Evolutionary conservation across 2,113 vertebrate genomes (phyloP), one percentile per base, ranked within the genome.

Genomic region (Atractosteus spatula): DNA sequence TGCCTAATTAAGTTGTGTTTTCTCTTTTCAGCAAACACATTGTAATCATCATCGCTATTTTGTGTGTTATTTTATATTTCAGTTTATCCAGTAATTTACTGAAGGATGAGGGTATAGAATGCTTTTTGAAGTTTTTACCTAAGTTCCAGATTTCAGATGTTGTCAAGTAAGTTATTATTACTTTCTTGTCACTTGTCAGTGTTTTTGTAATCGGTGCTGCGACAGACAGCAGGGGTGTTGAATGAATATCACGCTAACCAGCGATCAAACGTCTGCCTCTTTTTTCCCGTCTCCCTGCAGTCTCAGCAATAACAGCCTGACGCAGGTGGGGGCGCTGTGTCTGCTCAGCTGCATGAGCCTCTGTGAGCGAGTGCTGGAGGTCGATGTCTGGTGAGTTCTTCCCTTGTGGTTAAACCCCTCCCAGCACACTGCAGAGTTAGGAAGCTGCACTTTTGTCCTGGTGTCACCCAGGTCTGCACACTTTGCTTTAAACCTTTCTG

Each of bases 361-460:
- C 47, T 96, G 88, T 74, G 76, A 83, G 1, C 73, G 76, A 8
- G 71, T 83, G 61, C 76, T 68, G 45, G 81, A 79, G 74, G 88
- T 94, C 69, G 88, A 90, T 12, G 84, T 92, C 68, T 91, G 91
- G 96, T 98, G 76, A 79, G 74, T 74, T 71, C 6, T 12, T 12
- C 54, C 47, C 41, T 29, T 3, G n/a, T 14, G 3, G 56, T 4
- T 29, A 45, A 12, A 66, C 3, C 12, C 41, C 11, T 10, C 47
- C 47, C 29, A 29, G 29, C 29, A 29, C 29, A 29, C 29, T 2
- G 29, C 29, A 29, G 17, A 29, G 29, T 29, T 29, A 29, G 29
- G 29, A 29, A 29, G 29, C 29, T 29, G 29, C 29, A 29, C 29
- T 29, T 29, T 29, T 2, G 29, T 2, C 29, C 29, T 29, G 29